Conservation (phyloP, 2,113 vertebrate species). For the Scytalopus superciliaris region DNA sequence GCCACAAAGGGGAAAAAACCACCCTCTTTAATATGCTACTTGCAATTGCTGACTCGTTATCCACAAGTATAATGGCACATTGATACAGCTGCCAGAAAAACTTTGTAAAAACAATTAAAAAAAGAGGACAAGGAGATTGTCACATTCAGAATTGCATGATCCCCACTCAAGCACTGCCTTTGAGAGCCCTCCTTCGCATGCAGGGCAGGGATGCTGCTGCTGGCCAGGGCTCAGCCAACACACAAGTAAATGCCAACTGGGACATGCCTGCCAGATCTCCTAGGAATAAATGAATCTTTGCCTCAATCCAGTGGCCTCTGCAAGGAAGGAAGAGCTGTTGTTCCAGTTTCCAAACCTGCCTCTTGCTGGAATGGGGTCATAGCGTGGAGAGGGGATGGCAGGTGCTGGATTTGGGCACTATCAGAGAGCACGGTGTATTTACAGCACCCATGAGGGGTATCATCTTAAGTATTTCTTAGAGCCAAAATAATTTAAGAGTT, state of each 20-base stretch:
- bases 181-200: constrained; percentile 5
- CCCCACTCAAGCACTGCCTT: neutral
- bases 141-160: neutral
- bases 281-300: neutral
- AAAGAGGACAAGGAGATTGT: neutral
- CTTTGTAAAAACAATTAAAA: neutral
- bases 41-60: rapidly evolving
- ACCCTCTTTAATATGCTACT: neutral
- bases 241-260: neutral
- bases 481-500: neutral
- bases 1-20: neutral
- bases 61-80: neutral
- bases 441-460: rapidly evolving
- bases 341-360: neutral
- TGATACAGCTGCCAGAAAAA: constrained; percentile 16
- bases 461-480: neutral
- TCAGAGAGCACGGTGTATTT: rapidly evolving
- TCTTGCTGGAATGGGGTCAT: neutral
- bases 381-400: neutral
- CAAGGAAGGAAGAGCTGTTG: neutral
- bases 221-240: neutral
- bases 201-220: neutral
- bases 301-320: neutral
- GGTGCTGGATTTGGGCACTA: rapidly evolving
- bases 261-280: neutral